Percentiles rank a stretch among this genome's conserved stretches.
Evolutionary conservation across 2,113 vertebrate species (phyloP).

Genomic region (Ancistrus triradiatus): DNA sequence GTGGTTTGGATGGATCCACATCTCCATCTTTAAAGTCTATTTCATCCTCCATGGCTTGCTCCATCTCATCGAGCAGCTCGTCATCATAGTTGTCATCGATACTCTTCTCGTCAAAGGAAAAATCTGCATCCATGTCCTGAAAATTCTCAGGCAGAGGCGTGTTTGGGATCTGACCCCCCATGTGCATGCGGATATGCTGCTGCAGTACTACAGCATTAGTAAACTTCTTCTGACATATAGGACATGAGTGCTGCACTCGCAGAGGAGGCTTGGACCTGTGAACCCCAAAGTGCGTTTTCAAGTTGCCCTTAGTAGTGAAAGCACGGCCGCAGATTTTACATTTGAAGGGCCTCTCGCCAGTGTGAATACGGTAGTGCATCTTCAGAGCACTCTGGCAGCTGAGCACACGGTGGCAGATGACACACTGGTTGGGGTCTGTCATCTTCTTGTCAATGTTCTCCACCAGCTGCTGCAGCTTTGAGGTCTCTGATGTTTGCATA

Average conservation of each 20-base stretch:
- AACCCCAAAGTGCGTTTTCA: constrained; percentile 98
- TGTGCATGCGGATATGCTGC: constrained; percentile 99
- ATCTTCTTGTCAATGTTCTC: constrained; percentile 99
- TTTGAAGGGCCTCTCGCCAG: constrained; percentile 97
- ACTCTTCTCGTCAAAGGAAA: constrained; percentile 86
- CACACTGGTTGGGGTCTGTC: constrained; percentile 97
- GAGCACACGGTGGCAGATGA: constrained; percentile 95
- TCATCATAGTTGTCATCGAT: constrained; percentile 81
- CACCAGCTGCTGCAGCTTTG: constrained; percentile 95
- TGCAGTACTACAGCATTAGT: constrained; percentile 96
- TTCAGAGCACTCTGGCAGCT: constrained; percentile 99
- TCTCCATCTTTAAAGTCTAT: constrained; percentile 74
- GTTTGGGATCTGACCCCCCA: constrained; percentile 97
- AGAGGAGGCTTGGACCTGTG: constrained; percentile 96
- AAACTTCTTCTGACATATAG: constrained; percentile 99
- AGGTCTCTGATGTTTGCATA: constrained; percentile 99
- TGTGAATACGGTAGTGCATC: constrained; percentile 99
- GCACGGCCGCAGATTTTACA: constrained; percentile 98
- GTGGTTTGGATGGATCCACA: constrained; percentile 73
- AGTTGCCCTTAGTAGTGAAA: constrained; percentile 98
- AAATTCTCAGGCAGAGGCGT: constrained; percentile 87
- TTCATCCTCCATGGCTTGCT: constrained; percentile 91
- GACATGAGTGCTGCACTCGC: constrained; percentile 95
- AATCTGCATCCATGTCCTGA: constrained; percentile 88
- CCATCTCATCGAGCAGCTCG: constrained; percentile 87